Conservation (phyloP, 2,888 invertebrate species). For the Pecten maximus region DNA sequence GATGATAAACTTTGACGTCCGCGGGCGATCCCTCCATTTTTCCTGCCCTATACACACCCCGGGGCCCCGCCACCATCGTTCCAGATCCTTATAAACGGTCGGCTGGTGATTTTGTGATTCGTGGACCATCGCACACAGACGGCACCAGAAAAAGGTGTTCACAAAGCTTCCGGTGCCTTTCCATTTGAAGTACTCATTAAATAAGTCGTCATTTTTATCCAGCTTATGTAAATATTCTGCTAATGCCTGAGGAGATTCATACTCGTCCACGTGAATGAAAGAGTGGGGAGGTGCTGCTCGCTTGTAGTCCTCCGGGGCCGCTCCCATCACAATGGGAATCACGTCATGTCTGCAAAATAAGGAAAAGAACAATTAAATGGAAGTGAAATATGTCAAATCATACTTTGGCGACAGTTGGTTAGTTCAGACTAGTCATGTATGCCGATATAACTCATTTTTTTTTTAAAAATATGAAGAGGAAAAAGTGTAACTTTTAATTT, state of each 20-base stretch:
- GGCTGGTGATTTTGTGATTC: constrained; percentile 64
- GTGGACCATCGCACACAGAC: constrained; percentile 88
- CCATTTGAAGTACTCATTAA: constrained; percentile 97
- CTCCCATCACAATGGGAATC: constrained; percentile 97
- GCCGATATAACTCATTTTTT: too few relatives aligned
- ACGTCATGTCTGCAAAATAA: constrained; percentile 87
- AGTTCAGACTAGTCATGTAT: too few relatives aligned
- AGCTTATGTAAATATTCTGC: constrained; percentile 93
- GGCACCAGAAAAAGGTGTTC: constrained; percentile 97
- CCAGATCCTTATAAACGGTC: constrained; percentile 89
- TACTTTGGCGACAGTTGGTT: neutral
- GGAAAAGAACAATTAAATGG: constrained; percentile 85
- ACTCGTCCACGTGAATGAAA: constrained; percentile 98
- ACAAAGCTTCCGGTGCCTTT: constrained; percentile 97
- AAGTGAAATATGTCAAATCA: neutral
- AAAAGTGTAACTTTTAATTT: too few relatives aligned
- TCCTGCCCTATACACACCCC: constrained; percentile 76
- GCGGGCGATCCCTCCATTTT: constrained; percentile 64
- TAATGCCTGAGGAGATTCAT: constrained; percentile 92
- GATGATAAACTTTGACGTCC: constrained; percentile 56
- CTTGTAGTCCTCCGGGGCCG: constrained; percentile 94
- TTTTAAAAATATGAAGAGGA: too few relatives aligned
- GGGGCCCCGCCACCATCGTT: constrained; percentile 93
- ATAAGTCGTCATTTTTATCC: constrained; percentile 93
- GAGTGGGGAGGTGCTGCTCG: constrained; percentile 95